Percentiles rank a stretch among this genome's conserved stretches.
phyloP scores from a whole-genome alignment of 1,140 invertebrate genomes.

The Hylyphantes graminicola region DNA sequence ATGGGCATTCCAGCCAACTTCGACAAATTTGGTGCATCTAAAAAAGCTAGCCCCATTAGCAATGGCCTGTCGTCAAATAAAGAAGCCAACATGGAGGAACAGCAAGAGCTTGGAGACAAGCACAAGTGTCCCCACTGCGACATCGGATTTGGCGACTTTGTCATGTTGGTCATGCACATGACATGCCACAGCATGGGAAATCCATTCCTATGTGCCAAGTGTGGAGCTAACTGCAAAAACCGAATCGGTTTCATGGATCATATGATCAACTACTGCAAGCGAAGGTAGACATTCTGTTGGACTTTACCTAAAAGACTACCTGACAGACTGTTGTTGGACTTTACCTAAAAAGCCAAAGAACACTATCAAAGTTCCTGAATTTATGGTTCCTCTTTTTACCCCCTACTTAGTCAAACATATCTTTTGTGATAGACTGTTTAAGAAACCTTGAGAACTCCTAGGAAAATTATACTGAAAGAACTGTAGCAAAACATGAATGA shows the following conservation, averaged over 20 bases:
- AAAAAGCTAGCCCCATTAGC: no score
- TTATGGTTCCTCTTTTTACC: conserved; percentile 7
- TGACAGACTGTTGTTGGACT: background rate
- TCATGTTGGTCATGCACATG: conserved; percentile 96
- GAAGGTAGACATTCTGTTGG: background rate
- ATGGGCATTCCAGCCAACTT: no score
- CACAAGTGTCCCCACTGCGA: conserved; percentile 88
- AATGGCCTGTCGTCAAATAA: background rate
- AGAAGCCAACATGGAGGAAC: conserved; percentile 20
- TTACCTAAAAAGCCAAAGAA: background rate
- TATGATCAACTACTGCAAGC: conserved; percentile 75
- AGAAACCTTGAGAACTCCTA: no score
- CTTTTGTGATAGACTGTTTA: conserved; percentile 21
- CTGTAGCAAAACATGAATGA: no score
- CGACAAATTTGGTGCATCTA: no score
- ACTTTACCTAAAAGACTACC: background rate
- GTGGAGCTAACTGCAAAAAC: conserved; percentile 84
- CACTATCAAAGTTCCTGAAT: conserved; percentile 18
- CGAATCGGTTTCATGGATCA: conserved; percentile 92
- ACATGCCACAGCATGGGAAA: conserved; percentile 91
- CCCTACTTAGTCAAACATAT: conserved; percentile 43
- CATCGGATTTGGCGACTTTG: conserved; percentile 87
- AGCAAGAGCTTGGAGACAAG: conserved; percentile 62
- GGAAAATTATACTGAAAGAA: no score
- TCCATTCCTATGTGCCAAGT: conserved; percentile 95